Evolutionary conservation across 2,113 vertebrate genomes (phyloP), one percentile per base, ranked within the genome.

Genomic region (Mus spicilegus): DNA sequence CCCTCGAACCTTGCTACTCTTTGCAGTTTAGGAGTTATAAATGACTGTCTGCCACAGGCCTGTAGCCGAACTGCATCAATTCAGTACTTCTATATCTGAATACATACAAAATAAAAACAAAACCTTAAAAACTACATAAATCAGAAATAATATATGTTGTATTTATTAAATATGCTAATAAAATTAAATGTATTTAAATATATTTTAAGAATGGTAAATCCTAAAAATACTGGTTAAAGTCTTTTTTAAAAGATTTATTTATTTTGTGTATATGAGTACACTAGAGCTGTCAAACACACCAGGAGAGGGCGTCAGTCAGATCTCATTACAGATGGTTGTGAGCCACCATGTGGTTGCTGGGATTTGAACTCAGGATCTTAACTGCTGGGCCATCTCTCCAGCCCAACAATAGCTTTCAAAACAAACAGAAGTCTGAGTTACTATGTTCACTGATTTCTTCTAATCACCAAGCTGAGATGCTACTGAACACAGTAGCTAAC

Each of bases 161-260:
- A 39, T 20, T 72, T 72, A 72, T 39, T 39, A 61, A 61, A 26
- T 82, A 82, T 82, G 14, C 14, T 39, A 39, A 20, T 61, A 82
- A 58, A 61, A 56, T 61, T 61, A 58, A 82, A 61, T 39, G 28
- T 54, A 28, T n/a, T 81, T 81, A 95, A 93, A 22, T 30, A 78
- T 88, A 81, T 54, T 76, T 93, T 80, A 93, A 96, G 67, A 28
- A 81, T 67, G 33, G 90, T 9, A 88, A 96, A 93, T 80, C 19
- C 75, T 94, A 86, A 85, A 93, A 88, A 30, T 69, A 87, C 49
- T 76, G 28, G 42, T 87, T 73, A 91, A 91, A 19, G 69, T 78
- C 89, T 75, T 61, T 20, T 61, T 61, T 61, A 20, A 2, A 61
- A 61, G 58, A 20, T 61, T 61, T 12, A 61, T 10, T 61, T 61